A percentile compares a stretch with the other conserved stretches of the same genome.
Evolutionary conservation across 2,113 vertebrate species (phyloP).

Genomic region (Notarius lentiginosus): DNA sequence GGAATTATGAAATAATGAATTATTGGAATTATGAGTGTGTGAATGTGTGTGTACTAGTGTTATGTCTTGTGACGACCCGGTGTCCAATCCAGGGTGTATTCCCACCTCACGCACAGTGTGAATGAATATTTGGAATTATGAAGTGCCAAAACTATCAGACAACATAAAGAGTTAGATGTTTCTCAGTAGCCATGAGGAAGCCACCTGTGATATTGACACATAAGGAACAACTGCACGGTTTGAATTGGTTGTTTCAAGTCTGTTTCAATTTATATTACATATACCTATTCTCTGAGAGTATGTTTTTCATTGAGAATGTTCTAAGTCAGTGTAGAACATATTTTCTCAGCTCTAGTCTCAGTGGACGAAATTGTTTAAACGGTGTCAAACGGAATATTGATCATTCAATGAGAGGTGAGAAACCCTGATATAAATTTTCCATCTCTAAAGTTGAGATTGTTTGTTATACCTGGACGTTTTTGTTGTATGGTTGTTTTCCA

Average conservation of each 20-base stretch:
- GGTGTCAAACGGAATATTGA: background rate
- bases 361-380: background rate
- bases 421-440: background rate
- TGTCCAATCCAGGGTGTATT: background rate
- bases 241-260: background rate
- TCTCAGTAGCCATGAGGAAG: background rate
- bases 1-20: background rate
- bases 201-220: background rate
- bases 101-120: background rate
- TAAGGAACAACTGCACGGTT: background rate
- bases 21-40: background rate
- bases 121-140: background rate
- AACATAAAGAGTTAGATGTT: background rate
- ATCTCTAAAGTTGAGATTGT: background rate
- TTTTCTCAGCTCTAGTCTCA: background rate
- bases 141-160: background rate
- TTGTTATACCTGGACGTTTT: background rate
- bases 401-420: background rate
- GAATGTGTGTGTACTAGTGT: background rate
- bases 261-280: background rate
- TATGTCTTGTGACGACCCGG: background rate
- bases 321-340: background rate
- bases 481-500: background rate
- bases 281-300: background rate
- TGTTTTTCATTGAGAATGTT: background rate